Evolutionary conservation across 2,797 vertebrate genomes (phyloP), one percentile per base, ranked within the genome.

Genomic region (Pteropus rufus): DNA sequence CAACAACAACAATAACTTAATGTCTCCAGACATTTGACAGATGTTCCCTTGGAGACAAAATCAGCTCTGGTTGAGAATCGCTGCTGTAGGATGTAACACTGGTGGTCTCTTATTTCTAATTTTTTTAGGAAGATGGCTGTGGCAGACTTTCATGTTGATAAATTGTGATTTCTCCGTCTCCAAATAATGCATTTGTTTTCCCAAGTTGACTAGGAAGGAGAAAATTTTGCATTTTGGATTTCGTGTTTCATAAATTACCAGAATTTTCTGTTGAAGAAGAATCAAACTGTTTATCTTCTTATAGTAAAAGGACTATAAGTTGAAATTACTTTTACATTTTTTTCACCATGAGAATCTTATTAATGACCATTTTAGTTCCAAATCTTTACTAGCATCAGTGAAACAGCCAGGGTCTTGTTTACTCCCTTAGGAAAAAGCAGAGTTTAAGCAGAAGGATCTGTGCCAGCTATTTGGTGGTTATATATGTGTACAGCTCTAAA

Each of bases 331-430:
- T 92, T 83, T 73, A 31, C 67, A 24, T 75, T 58, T 91, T 91
- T 80, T 90, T 79, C 60, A n/a, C 94, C 54, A 56, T 70, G 34
- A 62, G 15, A 3, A n/a, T 31, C 39, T 85, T 29, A 0, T 93
- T 96, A 92, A 10, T 93, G 91, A 94, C 34, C 24, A 8, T 83
- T 97, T 92, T 52, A 73, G 72, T 14, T 18, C 14, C 2, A 62
- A 69, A 21, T 69, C 82, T 81, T 80, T 52, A 36, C 54, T 34
- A 89, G 36, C 29, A 10, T 41, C n/a, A 70, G 44, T 87, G 49
- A 64, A 39, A 95, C 88, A 95, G 69, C 49, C n/a, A 14, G 88
- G 82, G 79, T 10, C 54, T 94, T 97, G 41, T 54, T 96, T 94
- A 65, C 36, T 79, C 24, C 83, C 46, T 97, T 44, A 88, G 41